Conservation (phyloP, 2,113 vertebrate genomes). For the Gracilinanus agilis region DNA sequence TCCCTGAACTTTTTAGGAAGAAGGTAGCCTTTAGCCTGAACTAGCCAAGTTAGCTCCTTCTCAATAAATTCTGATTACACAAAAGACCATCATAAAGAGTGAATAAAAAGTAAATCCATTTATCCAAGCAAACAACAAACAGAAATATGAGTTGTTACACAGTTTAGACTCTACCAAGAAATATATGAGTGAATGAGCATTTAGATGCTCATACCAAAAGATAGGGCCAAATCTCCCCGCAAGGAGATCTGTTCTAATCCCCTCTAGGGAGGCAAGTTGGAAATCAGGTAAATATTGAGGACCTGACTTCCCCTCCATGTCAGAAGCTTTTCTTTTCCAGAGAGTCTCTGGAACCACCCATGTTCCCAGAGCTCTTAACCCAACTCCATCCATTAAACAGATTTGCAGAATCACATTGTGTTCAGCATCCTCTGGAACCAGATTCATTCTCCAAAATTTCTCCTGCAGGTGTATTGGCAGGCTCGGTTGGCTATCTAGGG, state of each 20-base stretch:
- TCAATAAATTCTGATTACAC: background rate
- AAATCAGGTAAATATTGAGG: background rate
- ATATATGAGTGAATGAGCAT: background rate
- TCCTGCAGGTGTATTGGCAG: background rate
- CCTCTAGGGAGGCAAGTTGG: background rate
- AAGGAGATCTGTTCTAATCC: background rate
- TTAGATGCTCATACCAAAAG: background rate
- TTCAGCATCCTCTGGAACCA: background rate
- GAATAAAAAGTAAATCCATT: background rate
- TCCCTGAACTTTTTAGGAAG: background rate
- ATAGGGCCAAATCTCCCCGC: background rate
- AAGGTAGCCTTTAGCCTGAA: background rate
- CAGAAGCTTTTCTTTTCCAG: background rate
- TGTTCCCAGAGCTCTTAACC: background rate
- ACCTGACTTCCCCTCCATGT: background rate
- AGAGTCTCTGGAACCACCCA: background rate
- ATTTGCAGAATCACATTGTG: background rate
- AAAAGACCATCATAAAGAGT: background rate
- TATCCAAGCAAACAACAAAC: background rate
- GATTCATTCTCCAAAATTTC: background rate
- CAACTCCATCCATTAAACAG: background rate
- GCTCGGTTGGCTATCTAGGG: background rate
- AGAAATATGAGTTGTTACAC: background rate
- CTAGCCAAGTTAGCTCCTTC: background rate
- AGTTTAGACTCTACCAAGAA: background rate